These are phyloP conservation scores for Rhineura floridana DNA, from an alignment of 2,113 vertebrate species.

Conservation along the genomic window DNA sequence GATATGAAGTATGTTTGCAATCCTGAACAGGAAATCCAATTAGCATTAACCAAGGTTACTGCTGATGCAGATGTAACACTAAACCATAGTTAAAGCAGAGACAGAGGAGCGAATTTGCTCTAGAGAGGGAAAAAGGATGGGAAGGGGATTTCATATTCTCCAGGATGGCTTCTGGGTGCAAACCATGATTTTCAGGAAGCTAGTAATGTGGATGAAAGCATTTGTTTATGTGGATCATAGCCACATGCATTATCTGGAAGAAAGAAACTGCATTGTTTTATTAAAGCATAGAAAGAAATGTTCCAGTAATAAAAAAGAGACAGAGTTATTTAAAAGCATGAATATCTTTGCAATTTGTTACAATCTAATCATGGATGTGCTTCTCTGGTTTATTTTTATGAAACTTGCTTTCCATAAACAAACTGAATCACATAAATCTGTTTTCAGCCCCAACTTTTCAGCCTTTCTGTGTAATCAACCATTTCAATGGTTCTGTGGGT, in stretches of 20 bases:
- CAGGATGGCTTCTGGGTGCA: background rate
- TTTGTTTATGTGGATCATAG: background rate
- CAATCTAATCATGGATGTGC: background rate
- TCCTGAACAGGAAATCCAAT: background rate
- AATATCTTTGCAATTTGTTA: background rate
- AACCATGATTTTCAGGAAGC: background rate
- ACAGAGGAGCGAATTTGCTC: background rate
- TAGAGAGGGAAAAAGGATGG: background rate
- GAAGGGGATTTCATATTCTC: background rate
- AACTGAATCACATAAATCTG: background rate
- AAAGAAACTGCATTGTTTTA: background rate
- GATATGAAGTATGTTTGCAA: background rate
- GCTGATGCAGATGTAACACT: background rate
- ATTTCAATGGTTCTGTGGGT: background rate
- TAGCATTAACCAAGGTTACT: background rate
- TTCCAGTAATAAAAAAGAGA: background rate
- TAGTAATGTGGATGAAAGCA: background rate
- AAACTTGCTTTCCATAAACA: background rate
- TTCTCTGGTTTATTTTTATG: background rate
- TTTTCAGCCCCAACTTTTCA: background rate
- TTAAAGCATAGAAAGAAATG: background rate
- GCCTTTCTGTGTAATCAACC: background rate
- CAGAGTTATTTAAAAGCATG: background rate
- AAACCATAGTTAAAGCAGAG: background rate
- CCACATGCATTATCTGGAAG: background rate